A percentile compares a stretch with the other conserved stretches of the same genome.
phyloP scores from a whole-genome alignment of 2,113 vertebrate species.

The Chionis minor region DNA sequence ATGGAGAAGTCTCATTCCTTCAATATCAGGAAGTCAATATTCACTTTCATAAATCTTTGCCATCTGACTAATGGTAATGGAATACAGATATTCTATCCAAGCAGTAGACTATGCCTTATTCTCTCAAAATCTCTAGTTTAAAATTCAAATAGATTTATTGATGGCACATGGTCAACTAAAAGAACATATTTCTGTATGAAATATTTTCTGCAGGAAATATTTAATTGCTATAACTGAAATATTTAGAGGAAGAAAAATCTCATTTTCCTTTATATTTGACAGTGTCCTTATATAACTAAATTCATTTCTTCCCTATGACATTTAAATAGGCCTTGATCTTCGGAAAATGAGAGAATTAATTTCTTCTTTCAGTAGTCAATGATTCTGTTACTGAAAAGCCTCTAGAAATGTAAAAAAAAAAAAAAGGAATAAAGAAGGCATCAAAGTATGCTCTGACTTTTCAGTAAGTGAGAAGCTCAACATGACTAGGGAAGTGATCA shows the following conservation, averaged over 20 bases:
- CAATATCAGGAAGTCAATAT: not conserved
- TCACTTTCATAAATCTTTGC: not conserved
- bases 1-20: not conserved
- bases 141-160: not conserved
- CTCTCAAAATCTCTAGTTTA: not conserved
- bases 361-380: not conserved
- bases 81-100: not conserved
- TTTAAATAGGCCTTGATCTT: not conserved
- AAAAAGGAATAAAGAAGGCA: not conserved
- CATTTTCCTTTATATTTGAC: not conserved
- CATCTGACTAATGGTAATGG: not conserved
- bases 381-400: not conserved
- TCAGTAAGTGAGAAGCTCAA: not conserved
- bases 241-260: not conserved
- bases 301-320: not conserved
- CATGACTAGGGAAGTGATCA: too few species aligned
- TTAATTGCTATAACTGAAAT: not conserved
- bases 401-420: not conserved
- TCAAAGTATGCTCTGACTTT: not conserved
- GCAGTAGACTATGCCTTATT: not conserved
- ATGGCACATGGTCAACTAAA: not conserved
- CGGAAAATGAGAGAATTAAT: slow-evolving; percentile 1
- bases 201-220: not conserved
- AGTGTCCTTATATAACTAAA: not conserved
- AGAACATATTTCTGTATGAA: not conserved